Percentiles rank a stretch among this genome's conserved stretches.
phyloP scores from a whole-genome alignment of 2,113 vertebrate genomes.

The Hyperopisus bebe region DNA sequence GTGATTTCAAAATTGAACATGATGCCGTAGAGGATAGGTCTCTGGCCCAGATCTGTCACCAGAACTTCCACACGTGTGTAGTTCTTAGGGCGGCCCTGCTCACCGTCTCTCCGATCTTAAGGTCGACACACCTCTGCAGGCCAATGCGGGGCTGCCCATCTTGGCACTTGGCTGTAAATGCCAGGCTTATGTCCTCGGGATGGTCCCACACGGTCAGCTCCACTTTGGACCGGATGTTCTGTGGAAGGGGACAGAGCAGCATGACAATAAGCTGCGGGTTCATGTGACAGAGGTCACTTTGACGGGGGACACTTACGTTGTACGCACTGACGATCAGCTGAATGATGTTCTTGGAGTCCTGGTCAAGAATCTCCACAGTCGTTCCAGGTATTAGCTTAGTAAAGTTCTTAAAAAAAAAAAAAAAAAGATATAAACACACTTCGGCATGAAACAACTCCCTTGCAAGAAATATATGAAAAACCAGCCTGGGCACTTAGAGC shows the following conservation, averaged over 20 bases:
- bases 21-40: background rate
- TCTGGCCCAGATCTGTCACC: background rate
- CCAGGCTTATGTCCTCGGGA: conserved; percentile 82
- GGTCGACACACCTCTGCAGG: conserved; percentile 81
- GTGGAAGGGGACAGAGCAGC: conserved; percentile 19
- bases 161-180: conserved; percentile 90
- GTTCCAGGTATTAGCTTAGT: conserved; percentile 90
- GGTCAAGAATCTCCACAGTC: conserved; percentile 89
- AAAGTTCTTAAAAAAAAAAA: conserved; percentile 67
- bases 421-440: background rate
- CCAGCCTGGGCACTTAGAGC: background rate
- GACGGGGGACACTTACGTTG: conserved; percentile 70
- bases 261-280: background rate
- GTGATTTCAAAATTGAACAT: background rate
- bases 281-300: background rate
- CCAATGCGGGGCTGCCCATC: conserved; percentile 78
- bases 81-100: conserved; percentile 44
- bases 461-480: background rate
- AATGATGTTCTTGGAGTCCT: conserved; percentile 93
- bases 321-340: conserved; percentile 90
- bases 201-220: conserved; percentile 89
- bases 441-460: background rate
- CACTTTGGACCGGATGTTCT: conserved; percentile 97
- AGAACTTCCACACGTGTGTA: background rate
- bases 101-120: conserved; percentile 95